Base-by-base conservation (phyloP, 2,888 invertebrate species). In the Meganola albula region DNA sequence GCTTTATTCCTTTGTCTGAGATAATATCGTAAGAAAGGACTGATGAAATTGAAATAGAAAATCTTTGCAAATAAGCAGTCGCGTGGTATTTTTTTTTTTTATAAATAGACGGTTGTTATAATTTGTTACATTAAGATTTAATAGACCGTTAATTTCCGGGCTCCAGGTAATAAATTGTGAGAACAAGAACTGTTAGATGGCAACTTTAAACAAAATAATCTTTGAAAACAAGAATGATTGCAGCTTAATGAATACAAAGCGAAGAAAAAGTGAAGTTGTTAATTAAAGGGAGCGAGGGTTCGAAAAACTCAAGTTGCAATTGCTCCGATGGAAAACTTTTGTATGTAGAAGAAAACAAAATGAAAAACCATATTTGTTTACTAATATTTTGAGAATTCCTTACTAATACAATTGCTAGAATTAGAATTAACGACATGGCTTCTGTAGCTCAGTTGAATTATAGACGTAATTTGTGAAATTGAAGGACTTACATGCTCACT, bases 231-330 rank as follows among this genome's bases (percentile, higher is more conserved):
- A 56, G 49, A 63, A 51, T 53, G 44, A 65, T 54, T 54, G 44
- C 49, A 40, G 32, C 39, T 49, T 49, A 57, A 57, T 53, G 51
- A 54, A 44, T 38, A 38, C 31, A 40, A 44, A 35, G 40, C 39
- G 40, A 54, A 49, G 58, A 63, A 58, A 62, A 65, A 68, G 62
- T 63, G 48, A 58, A 58, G 55, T 57, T 63, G 64, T 70, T 72
- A 70, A 72, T 70, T 68, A 67, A 62, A 64, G 43, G 42, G 35
- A 32, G 24, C 18, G 44, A 36, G 36, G 32, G 24, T 21, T 24
- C 20, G 8, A 21, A 35, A 37, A 39, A 32, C 31, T 37, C 30
- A 34, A 36, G 39, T 16, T 39, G 48, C 36, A 41, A 38, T 47
- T 37, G 33, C 31, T 37, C 24, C 10, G 34, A 27, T 26, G 24